Evolutionary conservation across 2,113 vertebrate genomes (phyloP).

Genomic region (Clupea harengus): DNA sequence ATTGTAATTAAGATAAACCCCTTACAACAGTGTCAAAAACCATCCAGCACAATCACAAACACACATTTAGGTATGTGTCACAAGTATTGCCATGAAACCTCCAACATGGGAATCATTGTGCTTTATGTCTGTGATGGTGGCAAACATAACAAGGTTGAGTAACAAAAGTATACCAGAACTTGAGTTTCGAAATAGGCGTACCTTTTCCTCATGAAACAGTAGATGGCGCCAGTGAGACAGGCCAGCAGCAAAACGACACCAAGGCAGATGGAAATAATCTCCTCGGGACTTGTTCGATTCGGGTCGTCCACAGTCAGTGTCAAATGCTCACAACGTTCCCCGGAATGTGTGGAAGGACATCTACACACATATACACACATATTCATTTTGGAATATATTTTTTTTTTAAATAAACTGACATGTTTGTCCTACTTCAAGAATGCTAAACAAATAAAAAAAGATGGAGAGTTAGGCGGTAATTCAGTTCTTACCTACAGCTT

Average conservation of each 20-base stretch:
- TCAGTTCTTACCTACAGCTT: constrained; percentile 63
- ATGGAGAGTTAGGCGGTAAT: background rate
- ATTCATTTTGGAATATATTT: background rate
- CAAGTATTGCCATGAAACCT: background rate
- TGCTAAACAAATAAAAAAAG: background rate
- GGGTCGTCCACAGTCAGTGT: fast-evolving
- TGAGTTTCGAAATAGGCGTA: constrained; percentile 25
- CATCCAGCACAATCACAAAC: background rate
- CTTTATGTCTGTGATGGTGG: background rate
- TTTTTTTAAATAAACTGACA: background rate
- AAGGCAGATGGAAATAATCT: constrained; percentile 55
- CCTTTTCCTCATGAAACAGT: constrained; percentile 55
- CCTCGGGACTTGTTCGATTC: background rate
- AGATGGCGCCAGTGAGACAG: constrained; percentile 39
- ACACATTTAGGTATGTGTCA: background rate
- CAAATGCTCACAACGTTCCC: constrained; percentile 55
- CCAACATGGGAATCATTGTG: background rate
- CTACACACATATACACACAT: constrained; percentile 44
- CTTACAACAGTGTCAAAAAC: background rate
- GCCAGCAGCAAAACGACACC: constrained; percentile 54
- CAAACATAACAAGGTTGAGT: background rate
- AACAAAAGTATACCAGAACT: background rate
- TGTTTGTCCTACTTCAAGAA: background rate
- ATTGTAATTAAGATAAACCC: background rate
- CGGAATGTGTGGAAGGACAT: constrained; percentile 50